phyloP scores from a whole-genome alignment of 2,797 vertebrate genomes.

The Moxostoma hubbsi region DNA sequence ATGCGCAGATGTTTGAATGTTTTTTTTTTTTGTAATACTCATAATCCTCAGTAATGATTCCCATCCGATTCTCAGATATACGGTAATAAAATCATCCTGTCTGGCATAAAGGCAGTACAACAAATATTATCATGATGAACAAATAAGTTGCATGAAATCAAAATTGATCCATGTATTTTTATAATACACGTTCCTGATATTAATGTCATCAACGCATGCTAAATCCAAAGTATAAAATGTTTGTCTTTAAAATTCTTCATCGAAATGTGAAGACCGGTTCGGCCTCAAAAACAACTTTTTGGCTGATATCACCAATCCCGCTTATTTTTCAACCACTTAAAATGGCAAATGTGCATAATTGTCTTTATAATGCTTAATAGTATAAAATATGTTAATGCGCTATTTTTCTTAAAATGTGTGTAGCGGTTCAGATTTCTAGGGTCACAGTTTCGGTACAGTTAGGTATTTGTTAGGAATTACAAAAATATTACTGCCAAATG shows the following conservation, averaged over 20 bases:
- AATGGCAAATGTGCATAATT: no score
- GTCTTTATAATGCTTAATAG: no score
- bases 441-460: no score
- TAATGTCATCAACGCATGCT: background rate
- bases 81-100: background rate
- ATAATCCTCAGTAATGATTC: background rate
- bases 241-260: background rate
- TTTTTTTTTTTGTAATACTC: conserved; percentile 1
- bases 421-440: no score
- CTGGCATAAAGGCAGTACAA: background rate
- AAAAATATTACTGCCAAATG: no score
- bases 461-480: no score
- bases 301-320: no score
- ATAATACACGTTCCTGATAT: no score
- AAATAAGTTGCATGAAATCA: background rate
- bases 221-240: background rate
- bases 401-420: no score
- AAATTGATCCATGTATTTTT: background rate
- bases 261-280: background rate
- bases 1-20: background rate
- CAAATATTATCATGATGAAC: background rate
- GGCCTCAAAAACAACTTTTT: background rate
- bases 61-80: background rate
- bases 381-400: no score
- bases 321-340: no score